Evolutionary conservation across 2,113 vertebrate species (phyloP), one percentile per base, ranked within the genome.

Genomic region (Cinclus mexicanus): DNA sequence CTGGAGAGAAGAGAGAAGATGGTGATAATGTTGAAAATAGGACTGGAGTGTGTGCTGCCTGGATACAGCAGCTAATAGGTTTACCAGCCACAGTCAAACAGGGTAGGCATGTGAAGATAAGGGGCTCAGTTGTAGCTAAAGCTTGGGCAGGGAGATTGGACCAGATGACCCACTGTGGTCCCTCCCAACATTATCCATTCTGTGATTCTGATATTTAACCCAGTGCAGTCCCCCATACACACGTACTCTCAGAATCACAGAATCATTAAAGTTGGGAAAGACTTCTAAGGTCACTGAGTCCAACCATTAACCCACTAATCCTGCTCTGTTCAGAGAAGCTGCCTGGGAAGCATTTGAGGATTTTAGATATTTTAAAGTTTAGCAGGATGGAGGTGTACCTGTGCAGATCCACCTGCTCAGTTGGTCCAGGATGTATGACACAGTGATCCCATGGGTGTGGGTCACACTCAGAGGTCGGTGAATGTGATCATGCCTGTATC

Each of bases 361-460:
- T 69, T 90, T 71, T 52, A 23, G 14, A 14, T 49, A 68, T 60
- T 64, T 83, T 16, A 8, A 82, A 22, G 22, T 42, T 85, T 7
- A 72, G 28, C 53, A 57, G 78, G 28, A 14, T 84, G 31, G 52
- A 87, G 49, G 22, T 49, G 44, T 31, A 12, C 11, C 11, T 16
- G 37, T 6, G 4, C 81, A 68, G 70, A 60, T 26, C 35, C 35
- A 26, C 20, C 9, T 4, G 33, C 23, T 75, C 11, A 15, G 49
- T 67, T 44, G 59, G 29, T 72, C 20, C 23, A 21, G 0, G 16
- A 60, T 46, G 29, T 28, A 33, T 21, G 0, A 0, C 65, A 47
- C n/a, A 25, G 26, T 0, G 0, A 11, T 17, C 10, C 46, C 15
- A 7, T 12, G 11, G 61, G 12, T 41, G 26, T 19, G 42, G 59